A percentile compares a stretch with the other conserved stretches of the same genome.
phyloP scores from a whole-genome alignment of 2,797 vertebrate genomes.

The Champsocephalus gunnari region DNA sequence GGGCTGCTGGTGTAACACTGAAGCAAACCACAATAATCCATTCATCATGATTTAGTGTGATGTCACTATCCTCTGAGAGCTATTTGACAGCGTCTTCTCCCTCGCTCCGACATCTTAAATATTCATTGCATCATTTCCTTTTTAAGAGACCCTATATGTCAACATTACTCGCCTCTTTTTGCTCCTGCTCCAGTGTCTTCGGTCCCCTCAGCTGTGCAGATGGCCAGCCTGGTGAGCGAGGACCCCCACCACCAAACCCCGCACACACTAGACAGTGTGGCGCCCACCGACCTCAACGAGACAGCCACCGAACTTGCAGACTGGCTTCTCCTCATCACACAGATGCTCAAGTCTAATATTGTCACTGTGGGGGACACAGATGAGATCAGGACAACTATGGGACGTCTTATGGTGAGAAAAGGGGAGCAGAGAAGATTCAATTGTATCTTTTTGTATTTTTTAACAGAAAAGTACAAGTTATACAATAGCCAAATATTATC shows the following conservation, averaged over 20 bases:
- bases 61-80: slow-evolving; percentile 42
- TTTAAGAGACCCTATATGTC: slow-evolving; percentile 38
- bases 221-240: slow-evolving; percentile 84
- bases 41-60: slow-evolving; percentile 51
- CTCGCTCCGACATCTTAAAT: slow-evolving; percentile 34
- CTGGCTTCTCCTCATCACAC: slow-evolving; percentile 95
- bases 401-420: slow-evolving; percentile 90
- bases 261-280: slow-evolving; percentile 84
- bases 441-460: background rate
- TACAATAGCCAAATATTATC: background rate
- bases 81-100: slow-evolving; percentile 45
- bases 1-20: slow-evolving; percentile 27
- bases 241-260: slow-evolving; percentile 80
- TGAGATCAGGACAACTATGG: slow-evolving; percentile 93
- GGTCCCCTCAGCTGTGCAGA: slow-evolving; percentile 87
- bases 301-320: slow-evolving; percentile 94
- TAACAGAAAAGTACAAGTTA: background rate
- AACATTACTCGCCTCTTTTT: slow-evolving; percentile 15
- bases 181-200: slow-evolving; percentile 66
- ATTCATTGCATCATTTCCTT: slow-evolving; percentile 46
- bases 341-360: slow-evolving; percentile 99
- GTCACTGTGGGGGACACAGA: slow-evolving; percentile 95
- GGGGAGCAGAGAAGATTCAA: background rate
- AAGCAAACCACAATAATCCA: slow-evolving; percentile 25
- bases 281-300: slow-evolving; percentile 91